Evolutionary conservation across 2,888 invertebrate species (phyloP).

Genomic region (Metalampra italica): DNA sequence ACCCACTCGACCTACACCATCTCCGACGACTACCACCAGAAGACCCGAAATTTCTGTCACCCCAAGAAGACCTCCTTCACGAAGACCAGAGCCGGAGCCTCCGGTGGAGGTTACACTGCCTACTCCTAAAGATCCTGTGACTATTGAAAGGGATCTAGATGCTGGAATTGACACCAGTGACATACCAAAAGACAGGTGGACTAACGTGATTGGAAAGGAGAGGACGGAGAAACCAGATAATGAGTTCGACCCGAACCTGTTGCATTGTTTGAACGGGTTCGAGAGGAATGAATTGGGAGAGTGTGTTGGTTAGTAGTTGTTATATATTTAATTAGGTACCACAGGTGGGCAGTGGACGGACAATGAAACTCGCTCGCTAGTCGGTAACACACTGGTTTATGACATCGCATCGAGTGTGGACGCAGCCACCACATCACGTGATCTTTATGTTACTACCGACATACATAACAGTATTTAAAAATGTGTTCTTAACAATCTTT

Average conservation of each 20-base stretch:
- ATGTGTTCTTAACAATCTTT: no score
- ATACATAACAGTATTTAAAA: no score
- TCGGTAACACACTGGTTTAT: no score
- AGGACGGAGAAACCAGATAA: slow-evolving; percentile 12
- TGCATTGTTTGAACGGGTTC: slow-evolving; percentile 74
- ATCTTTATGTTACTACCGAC: no score
- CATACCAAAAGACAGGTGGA: slow-evolving; percentile 47
- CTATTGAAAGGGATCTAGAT: slow-evolving; percentile 32
- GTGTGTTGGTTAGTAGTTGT: slow-evolving; percentile 72
- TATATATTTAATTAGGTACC: no score
- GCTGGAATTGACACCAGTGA: slow-evolving; percentile 37
- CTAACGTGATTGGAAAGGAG: slow-evolving; percentile 36
- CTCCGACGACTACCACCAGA: slow-evolving; percentile 7
- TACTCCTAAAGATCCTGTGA: slow-evolving; percentile 23
- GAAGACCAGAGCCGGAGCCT: slow-evolving; percentile 16
- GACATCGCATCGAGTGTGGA: no score
- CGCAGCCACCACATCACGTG: no score
- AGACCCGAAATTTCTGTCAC: slow-evolving; percentile 15
- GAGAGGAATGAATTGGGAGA: slow-evolving; percentile 73
- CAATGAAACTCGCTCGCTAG: no score
- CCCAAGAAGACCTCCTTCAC: slow-evolving; percentile 5
- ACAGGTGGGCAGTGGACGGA: no score
- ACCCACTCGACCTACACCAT: slow-evolving; percentile 5
- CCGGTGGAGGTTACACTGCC: slow-evolving; percentile 28
- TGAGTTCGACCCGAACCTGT: slow-evolving; percentile 39